Base-by-base conservation (phyloP, 1,140 invertebrate species). In the Papilio glaucus region DNA sequence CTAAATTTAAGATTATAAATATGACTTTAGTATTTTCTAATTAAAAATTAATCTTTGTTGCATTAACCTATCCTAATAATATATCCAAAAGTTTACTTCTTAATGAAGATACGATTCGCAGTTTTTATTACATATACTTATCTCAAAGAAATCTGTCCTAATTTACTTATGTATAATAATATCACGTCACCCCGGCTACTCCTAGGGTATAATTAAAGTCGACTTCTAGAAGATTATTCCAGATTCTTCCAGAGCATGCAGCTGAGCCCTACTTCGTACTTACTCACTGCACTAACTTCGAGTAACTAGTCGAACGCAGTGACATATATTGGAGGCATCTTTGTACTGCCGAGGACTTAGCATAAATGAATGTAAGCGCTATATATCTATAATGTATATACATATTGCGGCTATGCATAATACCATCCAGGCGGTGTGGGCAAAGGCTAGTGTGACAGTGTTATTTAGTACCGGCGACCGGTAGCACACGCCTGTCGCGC, bases 361-460 rank as follows among this genome's bases (percentile, higher is more conserved):
- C 2, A 33, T 33, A 33, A 3, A 33, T 33, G 29, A 6, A 33
- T 6, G 2, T 33, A 33, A 2, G 29, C 29, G 6, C 6, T 33
- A 33, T 6, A 33, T 49, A 21, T 7, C 15, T 15, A 49, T 6
- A 24, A 53, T 53, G 10, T 3, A 24, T 10, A 2, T 4, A 12
- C 8, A 12, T 53, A 53, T 53, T 53, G 49, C 49, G 21, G 18
- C 12, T 53, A 53, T 12, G 80, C 73, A 81, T 73, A 26, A n/a
- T 9, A 0, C 70, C 21, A 37, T 81, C 80, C 79, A 12, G 80
- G 86, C 89, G 85, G 87, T 83, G 78, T 80, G 78, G 71, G 82
- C 81, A 89, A 91, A 91, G 87, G 87, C 80, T 80, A 84, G 81
- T 77, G 85, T 82, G 89, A 87, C 89, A 89, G 85, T 90, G 86